Evolutionary conservation across 2,113 vertebrate genomes (phyloP).

Genomic region (Tenebrosternarchus preto): DNA sequence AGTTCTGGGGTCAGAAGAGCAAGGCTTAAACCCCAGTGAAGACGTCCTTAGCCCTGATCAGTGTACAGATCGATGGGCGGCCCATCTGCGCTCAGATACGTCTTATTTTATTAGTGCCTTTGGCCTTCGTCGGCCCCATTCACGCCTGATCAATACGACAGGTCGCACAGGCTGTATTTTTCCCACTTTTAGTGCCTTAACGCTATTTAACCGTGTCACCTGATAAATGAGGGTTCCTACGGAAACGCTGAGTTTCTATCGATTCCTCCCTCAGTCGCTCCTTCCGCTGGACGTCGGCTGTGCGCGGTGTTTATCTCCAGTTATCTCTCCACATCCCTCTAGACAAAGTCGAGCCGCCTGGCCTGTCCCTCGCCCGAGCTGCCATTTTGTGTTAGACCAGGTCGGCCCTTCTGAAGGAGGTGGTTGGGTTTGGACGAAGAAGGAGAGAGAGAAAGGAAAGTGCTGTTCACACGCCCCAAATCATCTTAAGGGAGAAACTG

Average conservation of each 20-base stretch:
- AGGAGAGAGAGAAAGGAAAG: too few relatives aligned
- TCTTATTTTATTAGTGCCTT: slow-evolving; percentile 99
- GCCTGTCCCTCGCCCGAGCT: neutral
- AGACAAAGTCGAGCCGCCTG: slow-evolving; percentile 37
- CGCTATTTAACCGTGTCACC: slow-evolving; percentile 90
- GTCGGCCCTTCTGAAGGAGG: too few relatives aligned
- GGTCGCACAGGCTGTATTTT: slow-evolving; percentile 88
- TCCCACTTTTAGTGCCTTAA: slow-evolving; percentile 89
- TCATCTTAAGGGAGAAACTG: too few relatives aligned
- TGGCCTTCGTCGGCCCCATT: slow-evolving; percentile 92
- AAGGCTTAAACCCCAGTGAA: slow-evolving; percentile 81
- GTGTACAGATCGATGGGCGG: slow-evolving; percentile 73
- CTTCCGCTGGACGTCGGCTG: slow-evolving; percentile 83
- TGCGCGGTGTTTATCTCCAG: slow-evolving; percentile 86
- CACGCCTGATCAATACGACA: slow-evolving; percentile 93
- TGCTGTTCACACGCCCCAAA: too few relatives aligned
- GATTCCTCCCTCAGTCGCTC: slow-evolving; percentile 88
- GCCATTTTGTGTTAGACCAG: slow-evolving; percentile 29
- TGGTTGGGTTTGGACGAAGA: too few relatives aligned
- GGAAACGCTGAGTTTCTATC: slow-evolving; percentile 95
- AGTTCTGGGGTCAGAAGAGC: slow-evolving; percentile 58
- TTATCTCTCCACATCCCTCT: slow-evolving; percentile 70
- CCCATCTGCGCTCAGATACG: slow-evolving; percentile 84
- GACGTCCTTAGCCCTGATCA: slow-evolving; percentile 87
- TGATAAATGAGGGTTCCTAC: slow-evolving; percentile 95